Evolutionary conservation across 2,797 vertebrate genomes (phyloP).

Genomic region (Catamblyrhynchus diadema): DNA sequence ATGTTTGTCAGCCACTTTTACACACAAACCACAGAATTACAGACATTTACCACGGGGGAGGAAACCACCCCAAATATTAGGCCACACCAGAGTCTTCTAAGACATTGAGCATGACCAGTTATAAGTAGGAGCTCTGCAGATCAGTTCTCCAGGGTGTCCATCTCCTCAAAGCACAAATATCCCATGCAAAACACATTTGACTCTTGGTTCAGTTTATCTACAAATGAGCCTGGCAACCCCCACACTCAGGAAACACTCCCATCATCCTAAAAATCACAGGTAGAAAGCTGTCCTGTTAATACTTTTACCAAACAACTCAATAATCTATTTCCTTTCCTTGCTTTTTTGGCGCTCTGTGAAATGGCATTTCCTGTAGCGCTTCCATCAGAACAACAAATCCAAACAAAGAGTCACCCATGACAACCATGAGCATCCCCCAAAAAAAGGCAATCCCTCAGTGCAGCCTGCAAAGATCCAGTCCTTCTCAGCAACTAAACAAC

Average conservation of each 20-base stretch:
- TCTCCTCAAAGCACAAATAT: not conserved
- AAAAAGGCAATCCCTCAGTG: not conserved
- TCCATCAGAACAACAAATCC: constrained; percentile 16
- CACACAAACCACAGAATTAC: not conserved
- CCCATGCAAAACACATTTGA: not conserved
- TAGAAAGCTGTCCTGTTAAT: not conserved
- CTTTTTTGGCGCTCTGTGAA: not conserved
- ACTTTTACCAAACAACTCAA: not conserved
- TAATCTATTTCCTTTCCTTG: not conserved
- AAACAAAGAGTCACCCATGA: constrained; percentile 40
- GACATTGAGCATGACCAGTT: not conserved
- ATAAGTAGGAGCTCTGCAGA: not conserved
- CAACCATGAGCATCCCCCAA: not conserved
- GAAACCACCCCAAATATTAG: not conserved
- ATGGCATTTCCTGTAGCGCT: not conserved
- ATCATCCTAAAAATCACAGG: not conserved
- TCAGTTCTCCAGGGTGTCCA: not conserved
- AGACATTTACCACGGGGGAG: not conserved
- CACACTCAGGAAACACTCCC: not conserved
- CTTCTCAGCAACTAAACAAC: not conserved
- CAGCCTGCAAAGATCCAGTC: not conserved
- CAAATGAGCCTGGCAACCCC: not conserved
- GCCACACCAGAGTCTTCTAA: not conserved
- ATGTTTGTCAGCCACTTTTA: not conserved
- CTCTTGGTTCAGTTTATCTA: not conserved